Base-by-base conservation (phyloP, 2,888 invertebrate species). In the Deroplatys truncata region DNA sequence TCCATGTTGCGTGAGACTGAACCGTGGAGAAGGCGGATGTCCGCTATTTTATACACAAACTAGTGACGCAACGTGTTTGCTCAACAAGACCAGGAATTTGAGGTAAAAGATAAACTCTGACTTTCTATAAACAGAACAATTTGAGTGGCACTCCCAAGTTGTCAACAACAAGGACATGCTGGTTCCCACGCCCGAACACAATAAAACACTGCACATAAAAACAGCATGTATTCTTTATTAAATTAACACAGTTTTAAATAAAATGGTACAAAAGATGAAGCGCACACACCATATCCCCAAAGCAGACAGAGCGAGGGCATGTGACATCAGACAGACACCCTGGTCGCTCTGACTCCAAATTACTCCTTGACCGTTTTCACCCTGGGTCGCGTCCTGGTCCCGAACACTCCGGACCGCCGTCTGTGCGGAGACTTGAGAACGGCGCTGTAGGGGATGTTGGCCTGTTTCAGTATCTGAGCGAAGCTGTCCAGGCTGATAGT, bases 381-480 rank as follows among this genome's bases (percentile, higher is more conserved):
- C 87, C 56, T 88, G 9, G 84, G 28, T n/a, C 84, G 84, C 2
- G 84, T 35, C 29, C 84, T 84, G 0, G 28, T 35, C 9, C 28
- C 49, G 20, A n/a, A 29, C 15, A 15, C 56, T 4, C 88, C 88
- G 2, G 88, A 88, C 28, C 91, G 91, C 90, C 91, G 91, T 89
- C 92, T 90, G 88, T 92, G 91, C 10, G 92, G 92, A 35, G 92
- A 92, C 89, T 91, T 91, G 28, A 91, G 88, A 72, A 91, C 90
- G 28, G 90, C 89, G 28, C 90, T 85, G 56, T 90, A 89, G 20
- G 91, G 91, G 85, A 92, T 90, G 86, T 92, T 92, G 49, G 91
- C 92, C 88, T 92, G 91, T 16, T 91, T 91, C 82, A 92, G 88
- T 28, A 92, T 91, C 90, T 92, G 92, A 86, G 91, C 91, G 88